Base-by-base conservation (phyloP, 64 coral and sea anemone species). In the Actinia tenebrosa region DNA sequence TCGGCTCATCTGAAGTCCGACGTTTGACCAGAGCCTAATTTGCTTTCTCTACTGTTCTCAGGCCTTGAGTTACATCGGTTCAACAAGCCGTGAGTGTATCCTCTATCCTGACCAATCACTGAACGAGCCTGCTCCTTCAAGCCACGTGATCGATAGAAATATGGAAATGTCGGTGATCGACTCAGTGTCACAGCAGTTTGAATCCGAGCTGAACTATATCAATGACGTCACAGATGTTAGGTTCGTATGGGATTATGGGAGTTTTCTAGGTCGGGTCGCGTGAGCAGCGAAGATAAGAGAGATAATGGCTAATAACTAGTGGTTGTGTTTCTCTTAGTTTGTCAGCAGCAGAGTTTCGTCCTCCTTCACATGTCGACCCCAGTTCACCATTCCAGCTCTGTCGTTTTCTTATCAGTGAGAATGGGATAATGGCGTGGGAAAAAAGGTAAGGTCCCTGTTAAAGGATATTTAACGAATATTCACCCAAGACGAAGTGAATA, bases 81-180 rank as follows among this genome's bases (percentile, higher is more conserved):
- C 83, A 64, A 86, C 90, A 10, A 99, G 97, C 84, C 94, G 88
- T 13, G 97, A 99, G 69, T 99, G 97, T 88, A 84, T 99, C 83
- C 71, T 99, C 47, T 93, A 89, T 55, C 93, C 97, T 84, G 93
- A 99, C 86, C 91, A 89, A 79, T 71, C 91, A 61, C 86, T 99
- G 53, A 99, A 99, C 71, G 97, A 99, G 78, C 97, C 97, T 16
- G 71, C 91, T 25, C 93, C 93, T 60, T 59, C 90, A 25, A 93
- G 93, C 23, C 86, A 98, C 53, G 78, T 64, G 53, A n/a, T 99
- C 71, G 56, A 87, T 43, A 63, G 87, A 50, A 66, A 80, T 63
- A 95, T 99, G 82, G 90, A 99, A 80, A 68, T 10, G 56, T 94
- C 93, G 17, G 83, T 99, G 17, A 95, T 99, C n/a, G 93, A 95